Percentiles rank a stretch among this genome's conserved stretches.
Conservation (phyloP, 92 coral and sea anemone species). For the Isaurus tuberculatus region DNA sequence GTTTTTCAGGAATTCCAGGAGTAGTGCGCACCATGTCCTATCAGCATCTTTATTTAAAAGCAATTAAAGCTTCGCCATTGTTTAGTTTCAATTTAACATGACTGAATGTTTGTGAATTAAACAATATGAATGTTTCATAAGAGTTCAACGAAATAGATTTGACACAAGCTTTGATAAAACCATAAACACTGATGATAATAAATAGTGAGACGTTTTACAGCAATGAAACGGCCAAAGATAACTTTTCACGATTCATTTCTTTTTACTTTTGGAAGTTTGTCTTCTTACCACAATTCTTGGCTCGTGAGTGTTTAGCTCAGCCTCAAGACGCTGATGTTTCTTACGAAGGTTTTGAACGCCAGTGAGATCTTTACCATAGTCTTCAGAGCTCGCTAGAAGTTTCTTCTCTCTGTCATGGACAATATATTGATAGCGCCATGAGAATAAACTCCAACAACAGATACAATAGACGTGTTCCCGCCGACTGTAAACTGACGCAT, state of each 20-base stretch:
- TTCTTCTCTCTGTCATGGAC: slow-evolving; percentile 82
- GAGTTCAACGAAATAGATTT: too few species aligned
- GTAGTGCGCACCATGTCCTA: too few species aligned
- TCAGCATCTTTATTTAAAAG: too few species aligned
- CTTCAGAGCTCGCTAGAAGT: slow-evolving; percentile 94
- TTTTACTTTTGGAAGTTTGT: neutral
- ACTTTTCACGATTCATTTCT: neutral
- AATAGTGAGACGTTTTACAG: too few species aligned
- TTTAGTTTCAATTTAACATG: too few species aligned
- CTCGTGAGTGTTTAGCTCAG: slow-evolving; percentile 93
- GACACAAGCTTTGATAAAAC: too few species aligned
- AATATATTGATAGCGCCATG: neutral
- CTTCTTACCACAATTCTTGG: slow-evolving; percentile 82
- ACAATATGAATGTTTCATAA: too few species aligned
- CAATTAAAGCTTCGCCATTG: too few species aligned
- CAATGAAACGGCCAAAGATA: neutral
- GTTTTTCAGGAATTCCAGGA: too few species aligned
- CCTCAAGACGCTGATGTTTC: slow-evolving; percentile 97
- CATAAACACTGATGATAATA: too few species aligned
- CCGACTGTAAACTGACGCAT: too few species aligned
- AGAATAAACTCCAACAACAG: neutral
- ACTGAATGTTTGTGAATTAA: too few species aligned
- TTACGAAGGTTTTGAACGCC: slow-evolving; percentile 97
- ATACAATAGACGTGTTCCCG: neutral
- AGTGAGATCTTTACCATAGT: slow-evolving; percentile 97